phyloP scores from a whole-genome alignment of 2,888 invertebrate species.

The Peribatodes rhomboidaria region DNA sequence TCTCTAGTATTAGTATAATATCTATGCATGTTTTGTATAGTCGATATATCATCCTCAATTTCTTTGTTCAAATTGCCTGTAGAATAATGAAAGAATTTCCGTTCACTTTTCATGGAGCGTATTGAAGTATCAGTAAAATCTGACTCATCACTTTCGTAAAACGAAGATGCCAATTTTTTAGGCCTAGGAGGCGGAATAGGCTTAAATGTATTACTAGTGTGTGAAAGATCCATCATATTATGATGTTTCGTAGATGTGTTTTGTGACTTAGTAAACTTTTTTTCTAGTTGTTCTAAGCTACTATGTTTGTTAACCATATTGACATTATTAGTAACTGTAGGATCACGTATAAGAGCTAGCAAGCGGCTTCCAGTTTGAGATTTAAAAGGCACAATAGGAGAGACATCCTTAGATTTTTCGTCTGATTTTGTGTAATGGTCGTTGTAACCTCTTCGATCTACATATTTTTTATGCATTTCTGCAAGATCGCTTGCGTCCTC shows the following conservation, averaged over 20 bases:
- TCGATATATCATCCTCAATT: constrained; percentile 79
- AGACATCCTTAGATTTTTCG: constrained; percentile 47
- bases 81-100: constrained; percentile 78
- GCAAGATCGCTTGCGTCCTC: constrained; percentile 88
- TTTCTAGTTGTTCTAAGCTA: constrained; percentile 57
- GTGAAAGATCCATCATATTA: constrained; percentile 46
- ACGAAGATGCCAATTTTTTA: constrained; percentile 67
- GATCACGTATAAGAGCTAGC: constrained; percentile 88
- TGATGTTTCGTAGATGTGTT: constrained; percentile 45
- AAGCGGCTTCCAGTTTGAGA: constrained; percentile 87
- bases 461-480: constrained; percentile 90
- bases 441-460: constrained; percentile 87
- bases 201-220: constrained; percentile 54
- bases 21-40: constrained; percentile 81
- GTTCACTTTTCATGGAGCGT: constrained; percentile 72
- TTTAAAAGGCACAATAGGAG: constrained; percentile 73
- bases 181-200: constrained; percentile 78
- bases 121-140: constrained; percentile 75
- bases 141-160: constrained; percentile 80
- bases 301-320: constrained; percentile 59
- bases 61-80: constrained; percentile 81
- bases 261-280: constrained; percentile 46
- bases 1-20: constrained; percentile 68
- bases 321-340: constrained; percentile 70
- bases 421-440: constrained; percentile 64